Evolutionary conservation across 2,888 invertebrate species (phyloP).

Genomic region (Shargacucullia verbasci): DNA sequence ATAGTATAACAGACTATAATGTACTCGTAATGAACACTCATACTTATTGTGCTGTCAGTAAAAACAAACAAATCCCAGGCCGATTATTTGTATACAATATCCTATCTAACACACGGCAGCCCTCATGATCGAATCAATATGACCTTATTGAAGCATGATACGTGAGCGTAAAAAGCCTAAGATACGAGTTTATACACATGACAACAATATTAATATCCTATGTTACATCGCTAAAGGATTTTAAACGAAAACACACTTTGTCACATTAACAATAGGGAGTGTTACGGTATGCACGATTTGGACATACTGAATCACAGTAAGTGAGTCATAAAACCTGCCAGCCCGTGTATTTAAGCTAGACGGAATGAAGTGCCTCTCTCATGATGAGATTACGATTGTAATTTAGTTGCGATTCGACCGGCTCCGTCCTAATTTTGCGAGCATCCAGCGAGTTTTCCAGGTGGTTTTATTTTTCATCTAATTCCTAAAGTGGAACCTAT

Average conservation of each 20-base stretch:
- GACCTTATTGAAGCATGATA: constrained; percentile 50
- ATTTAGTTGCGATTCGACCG: constrained; percentile 36
- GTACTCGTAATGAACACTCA: constrained; percentile 23
- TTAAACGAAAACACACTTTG: constrained; percentile 47
- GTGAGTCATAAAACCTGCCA: constrained; percentile 56
- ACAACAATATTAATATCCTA: constrained; percentile 57
- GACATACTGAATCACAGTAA: constrained; percentile 51
- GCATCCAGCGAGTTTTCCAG: constrained; percentile 33
- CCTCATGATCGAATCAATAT: constrained; percentile 45
- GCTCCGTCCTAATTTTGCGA: constrained; percentile 41
- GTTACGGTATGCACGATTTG: constrained; percentile 32
- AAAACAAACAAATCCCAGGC: constrained; percentile 33
- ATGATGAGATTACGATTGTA: constrained; percentile 49
- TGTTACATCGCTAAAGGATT: constrained; percentile 20
- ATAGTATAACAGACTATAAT: constrained; percentile 31
- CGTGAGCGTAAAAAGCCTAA: constrained; percentile 49
- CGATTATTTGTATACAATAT: constrained; percentile 5
- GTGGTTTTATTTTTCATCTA: constrained; percentile 48
- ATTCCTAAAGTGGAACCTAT: constrained; percentile 39
- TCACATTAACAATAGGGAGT: constrained; percentile 39
- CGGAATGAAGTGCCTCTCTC: constrained; percentile 46
- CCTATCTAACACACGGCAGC: constrained; percentile 17
- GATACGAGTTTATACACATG: constrained; percentile 47
- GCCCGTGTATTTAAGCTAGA: constrained; percentile 48
- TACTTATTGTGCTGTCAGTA: constrained; percentile 30